Evolutionary conservation across 2,888 invertebrate species (phyloP).

Genomic region (Sphaerophoria taeniata): DNA sequence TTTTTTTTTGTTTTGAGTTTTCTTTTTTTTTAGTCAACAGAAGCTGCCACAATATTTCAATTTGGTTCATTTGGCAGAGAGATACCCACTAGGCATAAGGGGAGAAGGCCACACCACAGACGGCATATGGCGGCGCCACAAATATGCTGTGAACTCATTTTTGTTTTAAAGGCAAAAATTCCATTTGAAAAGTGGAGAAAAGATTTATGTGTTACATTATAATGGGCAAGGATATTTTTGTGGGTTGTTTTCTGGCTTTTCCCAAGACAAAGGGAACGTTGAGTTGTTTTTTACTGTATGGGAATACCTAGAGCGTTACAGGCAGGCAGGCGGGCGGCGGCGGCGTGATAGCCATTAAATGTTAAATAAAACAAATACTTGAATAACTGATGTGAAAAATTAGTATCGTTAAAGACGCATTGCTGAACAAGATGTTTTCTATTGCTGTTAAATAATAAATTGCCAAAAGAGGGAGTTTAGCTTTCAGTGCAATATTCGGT

Average conservation of each 20-base stretch:
- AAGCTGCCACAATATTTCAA: conserved; percentile 12
- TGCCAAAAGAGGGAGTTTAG: too few relatives aligned
- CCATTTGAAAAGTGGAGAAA: conserved; percentile 6
- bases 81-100: background rate
- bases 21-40: conserved; percentile 54
- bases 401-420: background rate
- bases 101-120: background rate
- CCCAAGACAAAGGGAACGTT: conserved; percentile 3
- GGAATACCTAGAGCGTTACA: too few relatives aligned
- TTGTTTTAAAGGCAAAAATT: background rate
- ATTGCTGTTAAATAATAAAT: too few relatives aligned
- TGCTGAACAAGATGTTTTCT: conserved; percentile 7
- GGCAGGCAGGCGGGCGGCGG: too few relatives aligned
- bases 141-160: conserved; percentile 45
- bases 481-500: too few relatives aligned
- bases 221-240: background rate
- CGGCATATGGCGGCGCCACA: conserved; percentile 65
- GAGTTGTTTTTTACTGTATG: background rate
- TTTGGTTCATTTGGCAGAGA: conserved; percentile 16
- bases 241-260: background rate
- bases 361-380: conserved; percentile 8
- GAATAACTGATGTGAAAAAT: conserved; percentile 17
- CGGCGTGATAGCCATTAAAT: conserved; percentile 24
- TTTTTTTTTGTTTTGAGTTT: background rate
- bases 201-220: conserved; percentile 29